Evolutionary conservation across 1,140 invertebrate species (phyloP).

Genomic region (Aphaenogaster ashmeadi): DNA sequence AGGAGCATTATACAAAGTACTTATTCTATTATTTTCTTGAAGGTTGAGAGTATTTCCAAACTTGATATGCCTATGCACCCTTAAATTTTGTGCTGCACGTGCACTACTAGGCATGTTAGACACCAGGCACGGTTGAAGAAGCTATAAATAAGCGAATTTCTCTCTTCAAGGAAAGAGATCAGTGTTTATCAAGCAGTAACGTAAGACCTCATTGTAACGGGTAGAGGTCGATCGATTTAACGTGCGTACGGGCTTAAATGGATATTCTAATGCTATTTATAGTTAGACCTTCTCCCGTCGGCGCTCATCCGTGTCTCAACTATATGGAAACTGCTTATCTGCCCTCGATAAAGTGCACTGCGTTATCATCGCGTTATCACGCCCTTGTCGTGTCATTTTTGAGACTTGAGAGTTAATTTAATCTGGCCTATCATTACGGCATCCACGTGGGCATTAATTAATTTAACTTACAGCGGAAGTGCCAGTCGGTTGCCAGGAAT

Average conservation of each 20-base stretch:
- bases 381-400: slow-evolving; percentile 7
- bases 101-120: background rate
- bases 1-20: background rate
- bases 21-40: background rate
- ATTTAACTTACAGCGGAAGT: slow-evolving; percentile 39
- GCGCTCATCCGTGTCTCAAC: slow-evolving; percentile 57
- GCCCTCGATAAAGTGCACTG: slow-evolving; percentile 26
- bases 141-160: slow-evolving; percentile 43
- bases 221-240: slow-evolving; percentile 70
- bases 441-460: slow-evolving; percentile 24
- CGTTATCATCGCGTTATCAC: slow-evolving; percentile 24
- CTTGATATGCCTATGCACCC: background rate
- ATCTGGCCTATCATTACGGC: slow-evolving; percentile 11
- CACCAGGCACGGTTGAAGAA: background rate
- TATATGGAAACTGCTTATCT: slow-evolving; percentile 53
- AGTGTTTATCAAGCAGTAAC: slow-evolving; percentile 53
- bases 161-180: slow-evolving; percentile 30
- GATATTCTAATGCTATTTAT: slow-evolving; percentile 76
- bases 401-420: slow-evolving; percentile 18
- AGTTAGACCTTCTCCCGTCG: slow-evolving; percentile 63
- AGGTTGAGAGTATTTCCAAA: background rate
- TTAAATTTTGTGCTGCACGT: background rate
- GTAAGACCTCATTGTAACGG: slow-evolving; percentile 49
- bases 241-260: slow-evolving; percentile 73
- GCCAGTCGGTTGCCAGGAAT: slow-evolving; percentile 21